Percentiles rank a stretch among this genome's conserved stretches.
Conservation (phyloP, 2,797 vertebrate species). For the Microctenopoma lineatum region DNA sequence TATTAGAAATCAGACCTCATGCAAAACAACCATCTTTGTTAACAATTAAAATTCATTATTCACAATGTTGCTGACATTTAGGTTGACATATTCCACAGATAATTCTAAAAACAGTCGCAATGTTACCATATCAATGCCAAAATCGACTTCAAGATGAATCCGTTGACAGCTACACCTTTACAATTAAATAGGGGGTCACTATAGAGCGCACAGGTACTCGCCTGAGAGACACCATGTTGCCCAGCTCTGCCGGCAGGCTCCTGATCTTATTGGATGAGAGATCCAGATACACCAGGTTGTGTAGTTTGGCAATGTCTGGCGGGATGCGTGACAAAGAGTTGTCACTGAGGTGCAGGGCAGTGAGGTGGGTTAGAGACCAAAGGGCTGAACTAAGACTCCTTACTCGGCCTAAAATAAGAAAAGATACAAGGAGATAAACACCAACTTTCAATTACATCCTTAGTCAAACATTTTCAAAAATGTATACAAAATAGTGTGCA, state of each 20-base stretch:
- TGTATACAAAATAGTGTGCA: not conserved
- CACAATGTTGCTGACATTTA: not conserved
- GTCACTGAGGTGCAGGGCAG: constrained; percentile 98
- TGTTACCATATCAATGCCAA: not conserved
- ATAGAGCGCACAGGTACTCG: constrained; percentile 55
- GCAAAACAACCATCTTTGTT: constrained; percentile 9
- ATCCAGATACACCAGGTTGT: constrained; percentile 98
- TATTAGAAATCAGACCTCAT: constrained; percentile 45
- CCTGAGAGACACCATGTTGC: constrained; percentile 99
- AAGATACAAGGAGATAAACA: not conserved
- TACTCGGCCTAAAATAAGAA: constrained; percentile 88
- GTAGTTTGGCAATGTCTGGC: constrained; percentile 99
- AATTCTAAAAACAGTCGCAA: not conserved
- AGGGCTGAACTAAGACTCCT: constrained; percentile 95
- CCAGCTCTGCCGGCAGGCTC: constrained; percentile 98
- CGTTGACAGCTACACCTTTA: not conserved
- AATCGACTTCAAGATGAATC: not conserved
- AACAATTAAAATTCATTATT: constrained; percentile 5
- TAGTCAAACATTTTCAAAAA: not conserved
- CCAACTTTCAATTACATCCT: not conserved
- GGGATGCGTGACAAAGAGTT: constrained; percentile 98
- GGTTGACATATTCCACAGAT: not conserved
- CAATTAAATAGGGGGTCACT: not conserved
- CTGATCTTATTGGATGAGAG: constrained; percentile 99
- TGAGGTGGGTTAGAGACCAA: constrained; percentile 98